Evolutionary conservation across 1,140 invertebrate genomes (phyloP), one percentile per base, ranked within the genome.

Genomic region (Meteorus sp.): DNA sequence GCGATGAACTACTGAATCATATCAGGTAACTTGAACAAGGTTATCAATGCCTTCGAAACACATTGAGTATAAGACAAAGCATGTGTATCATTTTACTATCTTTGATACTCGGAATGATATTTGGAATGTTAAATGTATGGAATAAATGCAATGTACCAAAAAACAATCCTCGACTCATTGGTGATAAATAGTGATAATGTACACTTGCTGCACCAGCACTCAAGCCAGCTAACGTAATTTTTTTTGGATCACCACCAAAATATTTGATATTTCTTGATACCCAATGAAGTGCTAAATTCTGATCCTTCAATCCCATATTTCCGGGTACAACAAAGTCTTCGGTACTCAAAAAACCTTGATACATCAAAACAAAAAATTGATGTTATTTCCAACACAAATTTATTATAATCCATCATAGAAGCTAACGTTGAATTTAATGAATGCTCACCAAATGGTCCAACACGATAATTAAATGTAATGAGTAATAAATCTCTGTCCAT

Each of bases 391-490:
- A n/a, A n/a, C n/a, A n/a, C n/a, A n/a, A n/a, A n/a, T n/a, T n/a
- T 2, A 27, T 48, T 48, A 22, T 25, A 9, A n/a, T n/a, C n/a
- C n/a, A n/a, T n/a, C n/a, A 37, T 37, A 13, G 15, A 37, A 7
- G 15, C 15, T 37, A 37, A 4, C 0, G 15, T 7, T 37, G n/a
- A n/a, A n/a, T n/a, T n/a, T n/a, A n/a, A n/a, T n/a, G n/a, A 29
- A 31, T 17, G 25, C 35, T 35, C 61, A 66, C 84, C 84, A n/a
- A 85, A 62, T 0, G 82, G 78, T 58, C 83, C 84, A 9, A 77
- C 68, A 29, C 85, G 74, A 66, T 85, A 86, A 61, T 86, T 86
- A 2, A 86, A 63, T 0, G 84, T 85, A 1, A 86, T 83, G 31
- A 86, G 72, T 20, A 86, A 70, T 3, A 85, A 70, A 43, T 85